phyloP scores from a whole-genome alignment of 2,113 vertebrate species.

The Pollimyrus isidori region DNA sequence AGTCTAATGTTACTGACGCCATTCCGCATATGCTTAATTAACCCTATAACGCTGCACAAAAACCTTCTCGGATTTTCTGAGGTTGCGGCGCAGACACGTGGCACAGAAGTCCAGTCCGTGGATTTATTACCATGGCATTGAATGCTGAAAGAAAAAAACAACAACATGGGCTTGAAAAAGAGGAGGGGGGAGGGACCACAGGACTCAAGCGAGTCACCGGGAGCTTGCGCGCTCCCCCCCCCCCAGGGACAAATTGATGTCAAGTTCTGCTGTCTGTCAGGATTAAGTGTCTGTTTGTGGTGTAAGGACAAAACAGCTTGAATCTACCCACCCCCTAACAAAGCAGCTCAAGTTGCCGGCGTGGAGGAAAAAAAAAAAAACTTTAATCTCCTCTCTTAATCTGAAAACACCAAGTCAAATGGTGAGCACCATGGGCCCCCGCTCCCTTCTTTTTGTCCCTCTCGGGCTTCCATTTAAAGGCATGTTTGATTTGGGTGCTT shows the following conservation, averaged over 20 bases:
- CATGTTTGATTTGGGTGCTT: slow-evolving; percentile 13
- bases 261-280: slow-evolving; percentile 78
- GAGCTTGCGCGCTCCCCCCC: slow-evolving; percentile 62
- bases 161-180: background rate
- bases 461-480: slow-evolving; percentile 17
- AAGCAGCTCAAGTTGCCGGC: slow-evolving; percentile 74
- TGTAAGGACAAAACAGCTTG: slow-evolving; percentile 75
- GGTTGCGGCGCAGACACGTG: slow-evolving; percentile 16
- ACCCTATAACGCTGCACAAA: slow-evolving; percentile 20
- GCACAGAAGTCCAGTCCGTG: slow-evolving; percentile 38
- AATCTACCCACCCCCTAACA: slow-evolving; percentile 66
- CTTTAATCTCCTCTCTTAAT: slow-evolving; percentile 73
- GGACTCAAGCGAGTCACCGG: slow-evolving; percentile 38
- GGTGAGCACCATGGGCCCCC: slow-evolving; percentile 38
- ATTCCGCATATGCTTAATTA: background rate
- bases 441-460: slow-evolving; percentile 37
- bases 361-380: slow-evolving; percentile 53
- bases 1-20: background rate
- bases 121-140: slow-evolving; percentile 47
- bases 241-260: slow-evolving; percentile 77
- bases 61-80: background rate
- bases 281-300: slow-evolving; percentile 84
- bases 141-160: slow-evolving; percentile 28
- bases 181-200: background rate
- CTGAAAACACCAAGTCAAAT: slow-evolving; percentile 56